phyloP scores from a whole-genome alignment of 2,888 invertebrate genomes.

The Protonemura montana region DNA sequence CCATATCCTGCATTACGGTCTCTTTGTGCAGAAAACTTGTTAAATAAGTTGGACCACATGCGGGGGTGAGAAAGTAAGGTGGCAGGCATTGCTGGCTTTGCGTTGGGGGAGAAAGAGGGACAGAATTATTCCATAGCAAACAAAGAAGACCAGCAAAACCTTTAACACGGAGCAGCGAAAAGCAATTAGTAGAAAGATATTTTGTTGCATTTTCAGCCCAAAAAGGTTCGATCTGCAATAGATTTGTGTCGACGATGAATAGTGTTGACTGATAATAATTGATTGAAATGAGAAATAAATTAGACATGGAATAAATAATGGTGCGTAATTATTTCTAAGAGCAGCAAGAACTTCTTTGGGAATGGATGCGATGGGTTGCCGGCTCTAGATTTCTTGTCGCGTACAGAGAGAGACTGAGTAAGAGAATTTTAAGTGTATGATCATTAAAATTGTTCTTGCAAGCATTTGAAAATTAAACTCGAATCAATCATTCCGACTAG shows the following conservation, averaged over 20 bases:
- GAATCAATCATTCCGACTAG: not conserved
- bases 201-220: not conserved
- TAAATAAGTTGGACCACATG: constrained; percentile 25
- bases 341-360: not conserved
- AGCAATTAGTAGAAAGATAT: not conserved
- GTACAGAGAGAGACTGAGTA: not conserved
- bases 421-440: constrained; percentile 12
- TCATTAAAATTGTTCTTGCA: constrained; percentile 12
- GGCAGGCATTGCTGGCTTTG: not conserved
- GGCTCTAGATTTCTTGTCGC: not conserved
- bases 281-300: not conserved
- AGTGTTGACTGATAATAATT: not conserved
- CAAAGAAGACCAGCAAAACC: not conserved
- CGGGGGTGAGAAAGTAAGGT: constrained; percentile 5
- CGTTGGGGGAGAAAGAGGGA: not conserved
- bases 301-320: not conserved
- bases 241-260: not conserved
- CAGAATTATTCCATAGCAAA: not conserved
- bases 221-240: not conserved
- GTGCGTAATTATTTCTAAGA: not conserved
- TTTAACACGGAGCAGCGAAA: not conserved
- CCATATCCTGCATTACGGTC: constrained; percentile 23
- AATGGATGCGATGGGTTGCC: not conserved
- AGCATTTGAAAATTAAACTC: not conserved
- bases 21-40: constrained; percentile 32